A percentile compares a stretch with the other conserved stretches of the same genome.
These are phyloP conservation scores for Leptothorax acervorum DNA, from an alignment of 2,888 invertebrate genomes.

Conservation along the genomic window DNA sequence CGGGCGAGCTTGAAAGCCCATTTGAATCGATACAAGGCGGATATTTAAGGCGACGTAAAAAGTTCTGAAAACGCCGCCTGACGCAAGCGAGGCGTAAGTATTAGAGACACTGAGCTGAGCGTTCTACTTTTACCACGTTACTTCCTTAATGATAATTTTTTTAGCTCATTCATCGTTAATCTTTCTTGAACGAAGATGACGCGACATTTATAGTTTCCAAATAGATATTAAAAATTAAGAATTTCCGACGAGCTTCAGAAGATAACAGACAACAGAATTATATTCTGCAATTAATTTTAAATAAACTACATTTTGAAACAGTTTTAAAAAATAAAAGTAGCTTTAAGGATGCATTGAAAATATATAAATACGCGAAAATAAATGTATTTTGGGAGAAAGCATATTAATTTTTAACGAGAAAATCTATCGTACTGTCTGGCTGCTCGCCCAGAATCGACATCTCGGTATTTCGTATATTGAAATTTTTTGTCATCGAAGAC, in stretches of 20 bases:
- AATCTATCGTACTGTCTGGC: background rate
- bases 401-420: constrained; percentile 10
- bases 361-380: background rate
- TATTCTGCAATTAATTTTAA: background rate
- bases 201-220: background rate
- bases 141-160: constrained; percentile 1
- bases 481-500: constrained; percentile 16
- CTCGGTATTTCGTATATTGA: constrained; percentile 13
- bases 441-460: background rate
- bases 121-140: background rate
- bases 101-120: background rate
- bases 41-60: constrained; percentile 21
- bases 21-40: constrained; percentile 43
- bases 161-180: background rate
- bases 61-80: constrained; percentile 14
- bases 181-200: background rate
- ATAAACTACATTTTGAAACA: background rate
- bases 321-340: background rate
- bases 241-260: background rate
- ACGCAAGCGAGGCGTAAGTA: background rate
- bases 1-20: background rate
- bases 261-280: background rate
- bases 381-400: background rate
- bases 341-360: background rate
- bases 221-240: background rate